Percentiles rank a stretch among this genome's conserved stretches.
These are phyloP conservation scores for Ochropleura plecta DNA, from an alignment of 2,888 invertebrate species.

Conservation along the genomic window DNA sequence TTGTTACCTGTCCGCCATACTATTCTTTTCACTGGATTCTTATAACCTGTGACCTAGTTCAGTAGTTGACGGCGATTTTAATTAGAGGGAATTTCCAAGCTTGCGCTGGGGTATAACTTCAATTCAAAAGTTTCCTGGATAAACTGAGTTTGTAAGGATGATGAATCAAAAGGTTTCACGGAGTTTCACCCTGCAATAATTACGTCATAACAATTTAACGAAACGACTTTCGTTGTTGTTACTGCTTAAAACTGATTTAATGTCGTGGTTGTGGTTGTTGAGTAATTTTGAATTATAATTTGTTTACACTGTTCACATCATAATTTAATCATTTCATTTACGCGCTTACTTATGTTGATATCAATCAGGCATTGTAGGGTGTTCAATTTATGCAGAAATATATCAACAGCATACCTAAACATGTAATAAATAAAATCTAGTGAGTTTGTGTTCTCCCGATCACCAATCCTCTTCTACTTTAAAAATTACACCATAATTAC, in stretches of 20 bases:
- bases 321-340: not conserved
- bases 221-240: slow-evolving; percentile 9
- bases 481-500: not conserved
- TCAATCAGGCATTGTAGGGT: not conserved
- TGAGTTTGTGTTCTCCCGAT: not conserved
- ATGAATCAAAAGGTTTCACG: slow-evolving; percentile 43
- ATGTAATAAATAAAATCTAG: not conserved
- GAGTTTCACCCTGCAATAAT: slow-evolving; percentile 36
- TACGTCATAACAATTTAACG: slow-evolving; percentile 32
- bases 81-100: slow-evolving; percentile 66
- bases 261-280: slow-evolving; percentile 6
- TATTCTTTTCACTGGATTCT: slow-evolving; percentile 42
- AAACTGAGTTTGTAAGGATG: slow-evolving; percentile 51
- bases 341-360: not conserved
- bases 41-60: slow-evolving; percentile 52
- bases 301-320: not conserved
- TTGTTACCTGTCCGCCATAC: slow-evolving; percentile 34
- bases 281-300: not conserved
- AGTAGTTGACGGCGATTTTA: slow-evolving; percentile 59
- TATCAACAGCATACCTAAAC: not conserved
- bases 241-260: slow-evolving; percentile 14
- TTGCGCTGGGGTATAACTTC: slow-evolving; percentile 56
- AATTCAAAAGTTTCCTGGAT: slow-evolving; percentile 58
- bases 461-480: not conserved
- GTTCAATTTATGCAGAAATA: not conserved